Evolutionary conservation across 1,140 invertebrate species (phyloP).

Genomic region (Drosophila truncata): DNA sequence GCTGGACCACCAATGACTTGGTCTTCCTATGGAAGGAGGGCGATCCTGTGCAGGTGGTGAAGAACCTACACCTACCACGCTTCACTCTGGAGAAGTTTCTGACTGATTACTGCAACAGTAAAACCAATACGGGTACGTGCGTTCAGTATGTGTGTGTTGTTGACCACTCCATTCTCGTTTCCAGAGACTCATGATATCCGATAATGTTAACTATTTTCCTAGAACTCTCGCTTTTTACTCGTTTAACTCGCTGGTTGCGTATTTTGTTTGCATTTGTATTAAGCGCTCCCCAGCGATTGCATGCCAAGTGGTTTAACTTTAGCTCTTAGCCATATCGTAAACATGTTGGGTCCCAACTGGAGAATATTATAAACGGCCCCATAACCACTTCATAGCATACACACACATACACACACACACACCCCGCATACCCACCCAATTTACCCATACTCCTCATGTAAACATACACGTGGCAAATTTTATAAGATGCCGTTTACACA

Average conservation of each 20-base stretch:
- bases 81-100: slow-evolving; percentile 97
- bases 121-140: slow-evolving; percentile 95
- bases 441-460: slow-evolving; percentile 28
- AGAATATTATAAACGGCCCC: slow-evolving; percentile 65
- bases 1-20: slow-evolving; percentile 97
- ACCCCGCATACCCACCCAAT: slow-evolving; percentile 15
- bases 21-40: slow-evolving; percentile 97
- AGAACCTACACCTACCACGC: slow-evolving; percentile 96
- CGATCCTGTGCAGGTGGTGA: slow-evolving; percentile 97
- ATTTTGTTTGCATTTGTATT: slow-evolving; percentile 49
- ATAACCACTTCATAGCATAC: slow-evolving; percentile 72
- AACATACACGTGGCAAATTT: slow-evolving; percentile 29
- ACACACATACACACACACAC: background rate
- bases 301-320: slow-evolving; percentile 46
- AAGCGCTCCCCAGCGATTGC: slow-evolving; percentile 44
- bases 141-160: slow-evolving; percentile 44
- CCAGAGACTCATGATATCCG: slow-evolving; percentile 9
- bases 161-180: slow-evolving; percentile 17
- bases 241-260: slow-evolving; percentile 32
- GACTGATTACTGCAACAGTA: slow-evolving; percentile 97
- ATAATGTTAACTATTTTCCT: slow-evolving; percentile 24
- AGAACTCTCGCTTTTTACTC: slow-evolving; percentile 21
- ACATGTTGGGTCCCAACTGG: slow-evolving; percentile 42
- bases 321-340: slow-evolving; percentile 41
- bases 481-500: slow-evolving; percentile 75